phyloP scores from a whole-genome alignment of 2,888 invertebrate species.

The Diabrotica balteata region DNA sequence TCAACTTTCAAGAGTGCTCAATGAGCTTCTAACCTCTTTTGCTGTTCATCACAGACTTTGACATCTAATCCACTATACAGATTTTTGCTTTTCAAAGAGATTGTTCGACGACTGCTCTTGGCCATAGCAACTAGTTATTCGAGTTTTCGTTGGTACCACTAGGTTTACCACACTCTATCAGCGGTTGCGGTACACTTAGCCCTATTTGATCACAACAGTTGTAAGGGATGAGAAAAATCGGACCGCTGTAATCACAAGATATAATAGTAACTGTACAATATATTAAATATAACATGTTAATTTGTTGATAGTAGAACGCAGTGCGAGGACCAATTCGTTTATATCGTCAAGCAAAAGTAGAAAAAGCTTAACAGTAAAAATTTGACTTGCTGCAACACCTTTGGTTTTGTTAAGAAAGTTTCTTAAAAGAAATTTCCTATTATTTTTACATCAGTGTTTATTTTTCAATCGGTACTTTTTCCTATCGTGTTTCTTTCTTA shows the following conservation, averaged over 20 bases:
- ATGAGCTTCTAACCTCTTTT: no score
- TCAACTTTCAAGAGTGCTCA: no score
- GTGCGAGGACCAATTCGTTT: background rate
- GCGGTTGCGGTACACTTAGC: conserved; percentile 30
- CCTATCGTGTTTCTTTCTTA: no score
- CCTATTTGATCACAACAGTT: conserved; percentile 32
- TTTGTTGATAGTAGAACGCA: conserved; percentile 16
- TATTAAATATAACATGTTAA: conserved; percentile 17
- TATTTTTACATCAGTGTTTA: no score
- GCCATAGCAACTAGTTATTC: conserved; percentile 33
- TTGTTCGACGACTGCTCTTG: background rate
- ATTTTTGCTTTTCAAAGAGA: no score
- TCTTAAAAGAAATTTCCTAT: no score
- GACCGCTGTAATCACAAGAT: conserved; percentile 17
- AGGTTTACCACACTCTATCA: conserved; percentile 37
- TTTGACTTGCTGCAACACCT: no score
- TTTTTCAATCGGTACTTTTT: no score
- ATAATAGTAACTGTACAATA: conserved; percentile 24
- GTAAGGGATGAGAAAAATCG: conserved; percentile 30
- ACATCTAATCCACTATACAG: no score
- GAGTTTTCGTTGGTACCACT: conserved; percentile 28
- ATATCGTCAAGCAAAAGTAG: conserved; percentile 2
- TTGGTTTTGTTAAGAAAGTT: no score
- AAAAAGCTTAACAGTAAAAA: no score
- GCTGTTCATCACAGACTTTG: no score